Percentiles rank a stretch among this genome's conserved stretches.
Evolutionary conservation across 2,888 invertebrate genomes (phyloP).

Genomic region (Ophraella communa): DNA sequence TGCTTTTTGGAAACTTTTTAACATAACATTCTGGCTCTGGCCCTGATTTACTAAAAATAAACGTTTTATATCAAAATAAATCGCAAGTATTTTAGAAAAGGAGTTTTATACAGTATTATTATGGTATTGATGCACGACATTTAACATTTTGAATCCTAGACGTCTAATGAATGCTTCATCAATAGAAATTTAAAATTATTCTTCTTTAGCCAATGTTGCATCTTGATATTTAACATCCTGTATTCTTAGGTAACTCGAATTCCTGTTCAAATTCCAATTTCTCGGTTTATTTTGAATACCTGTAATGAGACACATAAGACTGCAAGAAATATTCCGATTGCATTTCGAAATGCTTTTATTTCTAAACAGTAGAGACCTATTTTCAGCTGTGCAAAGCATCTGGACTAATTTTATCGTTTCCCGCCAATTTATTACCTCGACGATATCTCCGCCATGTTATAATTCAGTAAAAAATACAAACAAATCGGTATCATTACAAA

Average conservation of each 20-base stretch:
- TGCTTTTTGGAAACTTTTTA: not conserved
- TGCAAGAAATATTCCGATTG: not conserved
- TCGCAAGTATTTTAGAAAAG: too few relatives aligned
- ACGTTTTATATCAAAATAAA: too few relatives aligned
- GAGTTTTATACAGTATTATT: too few relatives aligned
- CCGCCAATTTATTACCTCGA: constrained; percentile 8
- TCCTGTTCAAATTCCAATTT: constrained; percentile 1
- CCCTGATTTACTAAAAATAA: too few relatives aligned
- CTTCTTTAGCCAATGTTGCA: too few relatives aligned
- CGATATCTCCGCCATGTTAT: not conserved
- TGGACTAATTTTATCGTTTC: constrained; percentile 1
- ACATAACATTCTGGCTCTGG: too few relatives aligned
- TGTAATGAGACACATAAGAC: constrained; percentile 6
- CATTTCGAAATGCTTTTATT: constrained; percentile 1
- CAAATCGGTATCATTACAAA: not conserved
- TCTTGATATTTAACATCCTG: not conserved
- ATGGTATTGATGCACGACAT: too few relatives aligned
- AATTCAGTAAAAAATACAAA: not conserved
- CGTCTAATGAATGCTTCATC: too few relatives aligned
- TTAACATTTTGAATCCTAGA: too few relatives aligned
- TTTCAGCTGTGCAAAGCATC: not conserved
- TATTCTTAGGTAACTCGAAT: not conserved
- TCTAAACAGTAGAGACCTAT: constrained; percentile 1
- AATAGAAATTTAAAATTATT: too few relatives aligned
- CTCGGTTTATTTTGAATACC: constrained; percentile 21